Percentiles rank a stretch among this genome's conserved stretches.
phyloP scores from a whole-genome alignment of 1,140 invertebrate genomes.

The Bicyclus anynana region DNA sequence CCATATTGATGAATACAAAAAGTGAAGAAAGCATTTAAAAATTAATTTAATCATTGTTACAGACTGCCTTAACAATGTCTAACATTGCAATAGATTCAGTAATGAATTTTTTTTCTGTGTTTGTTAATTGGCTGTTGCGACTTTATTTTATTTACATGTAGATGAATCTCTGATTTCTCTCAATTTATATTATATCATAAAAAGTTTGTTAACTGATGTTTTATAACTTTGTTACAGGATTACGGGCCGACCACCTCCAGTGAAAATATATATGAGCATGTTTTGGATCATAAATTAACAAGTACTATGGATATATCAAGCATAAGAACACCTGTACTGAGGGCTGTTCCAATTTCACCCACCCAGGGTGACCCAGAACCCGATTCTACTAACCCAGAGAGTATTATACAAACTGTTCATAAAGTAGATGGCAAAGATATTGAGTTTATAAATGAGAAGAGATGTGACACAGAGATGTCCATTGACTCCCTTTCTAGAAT shows the following conservation, averaged over 20 bases:
- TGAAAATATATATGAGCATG: constrained; percentile 67
- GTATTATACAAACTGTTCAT: constrained; percentile 62
- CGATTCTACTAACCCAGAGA: constrained; percentile 70
- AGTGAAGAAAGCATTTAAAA: too few species aligned
- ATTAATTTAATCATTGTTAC: too few species aligned
- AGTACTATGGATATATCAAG: constrained; percentile 68
- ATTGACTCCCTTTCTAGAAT: constrained; percentile 59
- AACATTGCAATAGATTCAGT: too few species aligned
- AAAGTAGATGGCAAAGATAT: constrained; percentile 66
- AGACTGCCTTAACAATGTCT: too few species aligned
- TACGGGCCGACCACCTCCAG: constrained; percentile 74
- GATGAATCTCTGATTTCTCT: too few species aligned
- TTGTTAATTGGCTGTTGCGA: constrained; percentile 6
- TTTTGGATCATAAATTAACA: constrained; percentile 69
- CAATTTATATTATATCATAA: constrained; percentile 8
- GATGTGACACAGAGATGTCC: constrained; percentile 62
- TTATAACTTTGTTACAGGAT: constrained; percentile 55
- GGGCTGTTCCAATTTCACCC: constrained; percentile 56
- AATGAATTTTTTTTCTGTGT: neutral
- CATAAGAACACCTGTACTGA: constrained; percentile 61
- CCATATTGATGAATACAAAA: too few species aligned
- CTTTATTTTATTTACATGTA: constrained; percentile 10
- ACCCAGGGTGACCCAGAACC: constrained; percentile 64
- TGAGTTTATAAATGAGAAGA: constrained; percentile 60
- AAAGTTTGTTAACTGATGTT: constrained; percentile 8